phyloP scores from a whole-genome alignment of 2,888 invertebrate genomes.

The Athetis lepigone region DNA sequence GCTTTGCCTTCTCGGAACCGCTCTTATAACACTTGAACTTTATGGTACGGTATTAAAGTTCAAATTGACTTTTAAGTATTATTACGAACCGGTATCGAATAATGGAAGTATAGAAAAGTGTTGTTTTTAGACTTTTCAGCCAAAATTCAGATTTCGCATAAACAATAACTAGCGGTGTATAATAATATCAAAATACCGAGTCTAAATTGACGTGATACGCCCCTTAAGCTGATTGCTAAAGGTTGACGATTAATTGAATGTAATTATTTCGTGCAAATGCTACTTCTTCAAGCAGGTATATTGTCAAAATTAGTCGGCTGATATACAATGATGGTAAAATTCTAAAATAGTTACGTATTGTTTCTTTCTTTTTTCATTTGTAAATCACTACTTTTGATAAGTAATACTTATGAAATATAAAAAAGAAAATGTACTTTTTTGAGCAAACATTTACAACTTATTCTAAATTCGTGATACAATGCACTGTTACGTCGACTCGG shows the following conservation, averaged over 20 bases:
- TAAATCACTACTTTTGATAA: constrained; percentile 18
- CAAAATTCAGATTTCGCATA: too few relatives aligned
- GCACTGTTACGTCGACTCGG: background rate
- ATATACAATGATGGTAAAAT: constrained; percentile 20
- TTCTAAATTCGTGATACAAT: constrained; percentile 16
- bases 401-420: constrained; percentile 43
- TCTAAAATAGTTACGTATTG: constrained; percentile 7
- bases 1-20: too few relatives aligned
- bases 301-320: constrained; percentile 24
- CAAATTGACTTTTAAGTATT: too few relatives aligned
- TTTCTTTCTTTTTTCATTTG: constrained; percentile 5
- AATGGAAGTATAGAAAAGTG: too few relatives aligned
- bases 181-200: too few relatives aligned
- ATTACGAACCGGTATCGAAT: too few relatives aligned
- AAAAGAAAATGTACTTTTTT: constrained; percentile 47
- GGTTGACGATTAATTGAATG: background rate
- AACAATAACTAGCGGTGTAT: too few relatives aligned
- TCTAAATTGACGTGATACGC: constrained; percentile 13
- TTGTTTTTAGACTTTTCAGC: too few relatives aligned
- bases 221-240: background rate
- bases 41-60: too few relatives aligned
- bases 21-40: too few relatives aligned
- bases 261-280: constrained; percentile 19
- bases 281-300: background rate
- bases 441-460: constrained; percentile 62